Conservation (phyloP, 2,113 vertebrate genomes). For the Tylochromis polylepis region DNA sequence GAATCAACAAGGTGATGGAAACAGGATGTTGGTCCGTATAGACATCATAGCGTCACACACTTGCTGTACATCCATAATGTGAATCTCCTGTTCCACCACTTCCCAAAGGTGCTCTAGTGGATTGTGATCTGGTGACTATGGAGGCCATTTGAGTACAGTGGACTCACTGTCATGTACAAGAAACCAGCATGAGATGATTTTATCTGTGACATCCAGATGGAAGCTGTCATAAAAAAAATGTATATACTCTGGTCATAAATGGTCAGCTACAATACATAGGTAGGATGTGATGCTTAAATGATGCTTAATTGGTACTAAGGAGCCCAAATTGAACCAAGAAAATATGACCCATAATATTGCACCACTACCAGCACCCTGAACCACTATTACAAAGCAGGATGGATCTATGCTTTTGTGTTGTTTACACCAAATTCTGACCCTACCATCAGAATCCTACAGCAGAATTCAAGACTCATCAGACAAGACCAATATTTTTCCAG, state of each 20-base stretch:
- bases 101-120: neutral
- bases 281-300: neutral
- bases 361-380: neutral
- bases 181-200: neutral
- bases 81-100: neutral
- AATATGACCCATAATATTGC: neutral
- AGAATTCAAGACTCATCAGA: neutral
- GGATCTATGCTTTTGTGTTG: neutral
- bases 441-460: too few relatives aligned
- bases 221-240: neutral
- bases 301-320: neutral
- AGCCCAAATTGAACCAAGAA: neutral
- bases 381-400: neutral
- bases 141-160: too few relatives aligned
- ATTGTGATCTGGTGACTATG: neutral
- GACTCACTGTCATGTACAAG: neutral
- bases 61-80: neutral
- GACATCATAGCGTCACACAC: neutral
- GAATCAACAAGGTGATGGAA: neutral
- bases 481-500: neutral
- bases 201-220: neutral
- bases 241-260: neutral
- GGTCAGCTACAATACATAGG: neutral
- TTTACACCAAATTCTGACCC: too few relatives aligned
- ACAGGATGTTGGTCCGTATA: rapidly evolving